phyloP scores from a whole-genome alignment of 1,140 invertebrate genomes.

The Calephelis virginiensis region DNA sequence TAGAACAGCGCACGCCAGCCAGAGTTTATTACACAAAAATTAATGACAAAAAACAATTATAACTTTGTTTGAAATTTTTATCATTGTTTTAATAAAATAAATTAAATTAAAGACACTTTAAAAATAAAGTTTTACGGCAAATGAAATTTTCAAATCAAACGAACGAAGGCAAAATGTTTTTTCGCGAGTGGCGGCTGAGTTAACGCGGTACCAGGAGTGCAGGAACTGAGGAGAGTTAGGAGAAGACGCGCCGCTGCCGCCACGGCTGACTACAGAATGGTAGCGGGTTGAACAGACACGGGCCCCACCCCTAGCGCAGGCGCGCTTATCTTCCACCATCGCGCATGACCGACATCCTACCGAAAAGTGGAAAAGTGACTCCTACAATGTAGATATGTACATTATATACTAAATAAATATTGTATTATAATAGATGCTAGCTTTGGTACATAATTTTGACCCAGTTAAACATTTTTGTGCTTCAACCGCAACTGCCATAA shows the following conservation, averaged over 20 bases:
- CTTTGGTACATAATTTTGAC: constrained; percentile 56
- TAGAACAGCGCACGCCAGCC: not conserved
- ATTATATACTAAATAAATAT: constrained; percentile 77
- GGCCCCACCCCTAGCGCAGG: constrained; percentile 74
- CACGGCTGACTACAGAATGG: constrained; percentile 68
- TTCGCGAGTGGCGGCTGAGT: constrained; percentile 64
- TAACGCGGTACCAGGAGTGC: constrained; percentile 46
- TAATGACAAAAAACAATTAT: constrained; percentile 56
- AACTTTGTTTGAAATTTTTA: constrained; percentile 34
- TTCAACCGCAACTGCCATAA: constrained; percentile 20
- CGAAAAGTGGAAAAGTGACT: constrained; percentile 76
- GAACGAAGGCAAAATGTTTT: constrained; percentile 53
- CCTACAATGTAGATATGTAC: constrained; percentile 71
- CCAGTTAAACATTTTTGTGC: constrained; percentile 39
- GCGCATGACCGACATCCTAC: constrained; percentile 76
- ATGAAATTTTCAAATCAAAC: constrained; percentile 49
- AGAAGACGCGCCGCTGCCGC: constrained; percentile 56
- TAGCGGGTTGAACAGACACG: constrained; percentile 61
- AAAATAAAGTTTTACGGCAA: constrained; percentile 51
- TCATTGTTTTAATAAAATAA: constrained; percentile 42
- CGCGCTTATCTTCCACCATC: constrained; percentile 43
- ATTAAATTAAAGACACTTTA: constrained; percentile 51
- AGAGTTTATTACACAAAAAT: constrained; percentile 54
- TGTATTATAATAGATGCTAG: constrained; percentile 58
- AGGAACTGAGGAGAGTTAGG: constrained; percentile 37